Base-by-base conservation (phyloP, 1,140 invertebrate species). In the Bombus fervidus region DNA sequence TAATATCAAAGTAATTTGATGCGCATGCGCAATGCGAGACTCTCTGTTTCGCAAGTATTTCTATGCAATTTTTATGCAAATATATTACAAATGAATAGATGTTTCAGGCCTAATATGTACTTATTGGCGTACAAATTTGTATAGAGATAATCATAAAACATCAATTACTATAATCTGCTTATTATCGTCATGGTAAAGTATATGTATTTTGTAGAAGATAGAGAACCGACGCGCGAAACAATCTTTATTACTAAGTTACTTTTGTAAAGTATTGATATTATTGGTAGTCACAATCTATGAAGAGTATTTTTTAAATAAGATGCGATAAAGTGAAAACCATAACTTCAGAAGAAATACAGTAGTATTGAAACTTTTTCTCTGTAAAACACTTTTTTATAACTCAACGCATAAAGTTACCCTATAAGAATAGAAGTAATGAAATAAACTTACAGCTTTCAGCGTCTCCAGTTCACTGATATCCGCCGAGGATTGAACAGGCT, bases 371-470 rank as follows among this genome's bases (percentile, higher is more conserved):
- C 12, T 28, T 64, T 64, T 64, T 13, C 28, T 41, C 39, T 28
- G 10, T 15, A 41, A 37, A 39, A 12, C 3, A 5, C 12, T 2
- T 69, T 25, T 25, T 12, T 25, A 22, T 25, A 22, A 37, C 37
- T 5, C 22, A 37, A 68, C 6, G 18, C n/a, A 22, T 66, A 9
- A 66, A 34, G 9, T 18, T 34, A 22, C 34, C 1, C 13, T 22
- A 68, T 10, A 73, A 47, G 31, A 18, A 18, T 43, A 37, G 22
- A 34, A 53, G 9, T 31, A 41, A 41, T 13, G 41, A 78, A 78
- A 78, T 62, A 68, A 85, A 87, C 88, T 90, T 86, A 94, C 93
- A 87, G 92, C 93, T 78, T 91, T 91, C 31, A 94, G 90, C 71
- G 89, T 90, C 62, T 92, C 91, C 82, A 93, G 34, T 78, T 94